phyloP scores from a whole-genome alignment of 2,888 invertebrate species.

The Sicus ferrugineus region DNA sequence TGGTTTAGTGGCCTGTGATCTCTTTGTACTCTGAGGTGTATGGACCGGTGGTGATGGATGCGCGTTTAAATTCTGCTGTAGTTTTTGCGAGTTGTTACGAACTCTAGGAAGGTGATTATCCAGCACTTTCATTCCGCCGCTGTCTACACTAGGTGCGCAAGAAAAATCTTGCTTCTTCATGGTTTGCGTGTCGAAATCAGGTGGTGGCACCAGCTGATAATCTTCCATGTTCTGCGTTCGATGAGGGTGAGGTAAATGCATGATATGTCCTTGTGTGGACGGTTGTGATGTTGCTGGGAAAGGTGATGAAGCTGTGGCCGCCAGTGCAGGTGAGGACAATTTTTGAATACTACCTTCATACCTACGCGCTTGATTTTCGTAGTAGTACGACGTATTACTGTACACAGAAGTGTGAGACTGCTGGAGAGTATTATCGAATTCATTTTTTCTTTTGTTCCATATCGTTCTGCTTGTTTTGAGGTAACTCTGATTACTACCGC shows the following conservation, averaged over 20 bases:
- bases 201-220: slow-evolving; percentile 33
- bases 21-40: slow-evolving; percentile 41
- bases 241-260: slow-evolving; percentile 31
- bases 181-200: neutral
- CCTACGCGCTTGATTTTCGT: slow-evolving; percentile 42
- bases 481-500: slow-evolving; percentile 44
- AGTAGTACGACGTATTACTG: slow-evolving; percentile 41
- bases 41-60: slow-evolving; percentile 14
- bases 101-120: slow-evolving; percentile 34
- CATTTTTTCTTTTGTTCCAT: slow-evolving; percentile 34
- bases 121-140: slow-evolving; percentile 27
- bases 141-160: neutral
- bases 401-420: slow-evolving; percentile 12
- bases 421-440: slow-evolving; percentile 30
- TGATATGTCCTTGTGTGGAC: slow-evolving; percentile 32
- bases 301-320: slow-evolving; percentile 52
- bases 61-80: neutral
- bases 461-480: slow-evolving; percentile 50
- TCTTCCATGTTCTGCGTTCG: slow-evolving; percentile 35
- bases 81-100: slow-evolving; percentile 24
- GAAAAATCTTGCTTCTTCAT: slow-evolving; percentile 11
- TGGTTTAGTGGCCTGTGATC: slow-evolving; percentile 51
- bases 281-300: slow-evolving; percentile 44
- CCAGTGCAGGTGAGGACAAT: slow-evolving; percentile 49
- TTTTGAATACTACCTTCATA: slow-evolving; percentile 43